Conservation (phyloP, 2,113 vertebrate species). For the Acinonyx jubatus region DNA sequence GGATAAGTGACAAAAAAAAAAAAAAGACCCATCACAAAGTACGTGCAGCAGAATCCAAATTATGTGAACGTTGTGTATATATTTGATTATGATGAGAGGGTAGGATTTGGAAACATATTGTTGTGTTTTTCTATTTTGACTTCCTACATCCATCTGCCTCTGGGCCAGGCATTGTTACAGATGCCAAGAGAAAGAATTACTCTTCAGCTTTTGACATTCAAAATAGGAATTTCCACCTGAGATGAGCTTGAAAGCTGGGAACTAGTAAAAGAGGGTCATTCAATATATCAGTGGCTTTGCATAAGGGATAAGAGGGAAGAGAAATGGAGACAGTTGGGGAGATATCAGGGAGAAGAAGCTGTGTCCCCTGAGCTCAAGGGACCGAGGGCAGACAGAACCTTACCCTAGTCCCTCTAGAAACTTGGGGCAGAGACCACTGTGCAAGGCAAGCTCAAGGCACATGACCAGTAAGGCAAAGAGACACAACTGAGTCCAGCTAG, state of each 20-base stretch:
- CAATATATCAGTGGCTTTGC: not conserved
- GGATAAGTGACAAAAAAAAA: conserved; percentile 57
- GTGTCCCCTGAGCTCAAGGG: not conserved
- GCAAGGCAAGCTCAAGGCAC: not conserved
- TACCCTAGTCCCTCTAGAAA: not conserved
- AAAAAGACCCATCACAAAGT: conserved; percentile 55
- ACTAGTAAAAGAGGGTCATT: not conserved
- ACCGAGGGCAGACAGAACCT: not conserved
- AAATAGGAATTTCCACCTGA: conserved; percentile 11
- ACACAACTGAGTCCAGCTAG: not conserved
- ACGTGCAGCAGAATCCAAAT: conserved; percentile 19
- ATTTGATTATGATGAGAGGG: conserved; percentile 50
- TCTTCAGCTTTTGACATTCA: conserved; percentile 50
- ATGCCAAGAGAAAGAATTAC: conserved; percentile 46
- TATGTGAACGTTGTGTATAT: conserved; percentile 30
- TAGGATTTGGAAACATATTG: conserved; percentile 54
- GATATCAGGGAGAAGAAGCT: not conserved
- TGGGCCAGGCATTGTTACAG: not conserved
- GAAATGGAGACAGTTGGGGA: not conserved
- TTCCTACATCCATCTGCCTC: conserved; percentile 58
- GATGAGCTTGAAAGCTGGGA: not conserved
- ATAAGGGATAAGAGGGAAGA: not conserved
- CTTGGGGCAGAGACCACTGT: not conserved
- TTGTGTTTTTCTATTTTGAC: conserved; percentile 60
- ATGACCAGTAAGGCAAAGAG: not conserved